Evolutionary conservation across 2,797 vertebrate species (phyloP).

Genomic region (Eulemur mongoz): DNA sequence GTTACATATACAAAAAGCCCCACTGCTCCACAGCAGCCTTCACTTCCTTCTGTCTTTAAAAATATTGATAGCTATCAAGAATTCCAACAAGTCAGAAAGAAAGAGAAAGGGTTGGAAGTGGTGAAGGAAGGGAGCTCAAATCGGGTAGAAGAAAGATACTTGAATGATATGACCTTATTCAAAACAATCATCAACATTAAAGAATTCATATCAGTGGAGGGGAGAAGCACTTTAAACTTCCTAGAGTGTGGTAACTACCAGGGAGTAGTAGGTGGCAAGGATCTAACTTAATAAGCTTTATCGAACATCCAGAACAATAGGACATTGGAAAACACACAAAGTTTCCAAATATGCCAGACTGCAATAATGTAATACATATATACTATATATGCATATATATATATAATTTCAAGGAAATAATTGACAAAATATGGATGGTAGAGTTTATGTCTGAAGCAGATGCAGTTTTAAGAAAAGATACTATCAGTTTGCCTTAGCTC

Average conservation of each 20-base stretch:
- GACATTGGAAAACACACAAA: neutral
- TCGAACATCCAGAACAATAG: neutral
- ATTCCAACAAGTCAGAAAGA: slow-evolving; percentile 8
- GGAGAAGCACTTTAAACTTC: neutral
- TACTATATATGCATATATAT: too few species aligned
- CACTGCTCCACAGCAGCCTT: neutral
- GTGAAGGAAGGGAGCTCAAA: neutral
- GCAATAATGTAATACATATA: neutral
- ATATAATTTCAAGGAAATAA: neutral
- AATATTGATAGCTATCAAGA: slow-evolving; percentile 8
- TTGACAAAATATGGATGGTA: neutral
- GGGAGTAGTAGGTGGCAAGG: neutral
- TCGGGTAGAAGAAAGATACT: neutral
- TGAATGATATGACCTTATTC: neutral
- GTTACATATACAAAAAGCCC: neutral
- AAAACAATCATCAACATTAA: neutral
- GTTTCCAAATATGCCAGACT: neutral
- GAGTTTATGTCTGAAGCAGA: neutral
- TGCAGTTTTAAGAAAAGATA: neutral
- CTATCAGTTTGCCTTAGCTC: neutral
- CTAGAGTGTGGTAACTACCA: neutral
- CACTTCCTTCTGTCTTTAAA: neutral
- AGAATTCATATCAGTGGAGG: neutral
- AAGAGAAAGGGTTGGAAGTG: neutral
- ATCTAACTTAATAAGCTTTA: neutral